Evolutionary conservation across 2,888 invertebrate genomes (phyloP).

Genomic region (Tipula confusa): DNA sequence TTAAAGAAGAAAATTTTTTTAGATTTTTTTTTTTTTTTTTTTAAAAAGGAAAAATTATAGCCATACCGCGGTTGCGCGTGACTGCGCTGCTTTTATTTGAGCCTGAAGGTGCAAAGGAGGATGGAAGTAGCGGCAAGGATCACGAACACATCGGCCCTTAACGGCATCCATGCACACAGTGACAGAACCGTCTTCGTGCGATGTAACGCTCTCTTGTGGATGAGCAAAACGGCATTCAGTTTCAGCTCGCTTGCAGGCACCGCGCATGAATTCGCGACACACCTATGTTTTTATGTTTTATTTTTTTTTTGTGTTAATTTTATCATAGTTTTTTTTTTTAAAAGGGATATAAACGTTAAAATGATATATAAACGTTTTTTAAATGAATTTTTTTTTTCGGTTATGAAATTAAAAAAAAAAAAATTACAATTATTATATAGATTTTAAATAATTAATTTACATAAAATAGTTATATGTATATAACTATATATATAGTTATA

Average conservation of each 20-base stretch:
- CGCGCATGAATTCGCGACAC: conserved; percentile 98
- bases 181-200: conserved; percentile 97
- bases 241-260: conserved; percentile 96
- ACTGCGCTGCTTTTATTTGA: conserved; percentile 97
- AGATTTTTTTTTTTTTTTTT: conserved; percentile 32
- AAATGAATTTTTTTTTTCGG: conserved; percentile 6
- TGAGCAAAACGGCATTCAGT: conserved; percentile 98
- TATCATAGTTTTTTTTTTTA: conserved; percentile 31
- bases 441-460: not conserved
- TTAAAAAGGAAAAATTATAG: conserved; percentile 38
- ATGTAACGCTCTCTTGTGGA: conserved; percentile 93
- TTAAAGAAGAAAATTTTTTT: not conserved
- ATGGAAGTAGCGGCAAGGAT: conserved; percentile 99
- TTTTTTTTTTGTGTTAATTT: too few relatives aligned
- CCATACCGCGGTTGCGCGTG: conserved; percentile 84
- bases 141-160: conserved; percentile 98
- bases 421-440: not conserved
- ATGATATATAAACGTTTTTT: conserved; percentile 29
- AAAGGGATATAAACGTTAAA: conserved; percentile 26
- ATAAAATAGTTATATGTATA: not conserved
- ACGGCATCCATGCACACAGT: conserved; percentile 99
- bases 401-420: not conserved
- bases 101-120: conserved; percentile 99
- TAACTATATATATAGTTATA: too few relatives aligned
- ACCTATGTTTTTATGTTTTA: conserved; percentile 58